Base-by-base conservation (phyloP, 1,140 invertebrate genomes). In the Ceratina japonica region DNA sequence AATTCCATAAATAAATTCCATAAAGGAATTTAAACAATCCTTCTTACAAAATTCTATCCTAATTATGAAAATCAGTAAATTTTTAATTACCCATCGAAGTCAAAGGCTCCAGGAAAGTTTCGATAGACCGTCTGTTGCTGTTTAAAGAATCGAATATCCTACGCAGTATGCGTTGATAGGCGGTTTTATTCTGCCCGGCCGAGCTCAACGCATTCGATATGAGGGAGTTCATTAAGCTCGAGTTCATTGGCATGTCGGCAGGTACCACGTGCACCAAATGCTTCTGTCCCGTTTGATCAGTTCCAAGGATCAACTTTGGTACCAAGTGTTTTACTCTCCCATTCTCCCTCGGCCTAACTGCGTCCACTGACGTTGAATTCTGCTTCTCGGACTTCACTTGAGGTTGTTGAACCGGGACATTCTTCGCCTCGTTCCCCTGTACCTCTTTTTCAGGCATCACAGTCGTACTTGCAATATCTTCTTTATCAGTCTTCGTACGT, bases 221-320 rank as follows among this genome's bases (percentile, higher is more conserved):
- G 10, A 22, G 49, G 7, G 31, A 20, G 12, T 61, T 58, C 0
- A 51, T 31, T 22, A 15, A 20, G 37, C 37, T 66, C 22, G n/a
- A 15, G 54, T 59, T 74, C 18, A 3, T 22, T 7, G 54, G 5
- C 3, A 5, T 44, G 37, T 75, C 76, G 10, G 75, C 66, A 10
- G 88, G 86, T 12, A 88, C 77, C 13, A 89, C 68, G 66, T 89
- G 88, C 56, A 89, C 72, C 68, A 89, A 68, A 59, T 88, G 85
- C 61, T 82, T 89, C 24, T 86, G 79, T 13, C 86, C 88, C 16
- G 51, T 22, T 62, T 87, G 87, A 81, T 88, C 88, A 16, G 76
- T 83, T 4, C 86, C 88, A 37, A 89, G 69, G 10, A 88, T 88
- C 49, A 88, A 61, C 22, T 72, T 85, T 20, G 84, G 81, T 18